Evolutionary conservation across 2,888 invertebrate species (phyloP), one percentile per base, ranked within the genome.

Genomic region (Punctoribates punctum): DNA sequence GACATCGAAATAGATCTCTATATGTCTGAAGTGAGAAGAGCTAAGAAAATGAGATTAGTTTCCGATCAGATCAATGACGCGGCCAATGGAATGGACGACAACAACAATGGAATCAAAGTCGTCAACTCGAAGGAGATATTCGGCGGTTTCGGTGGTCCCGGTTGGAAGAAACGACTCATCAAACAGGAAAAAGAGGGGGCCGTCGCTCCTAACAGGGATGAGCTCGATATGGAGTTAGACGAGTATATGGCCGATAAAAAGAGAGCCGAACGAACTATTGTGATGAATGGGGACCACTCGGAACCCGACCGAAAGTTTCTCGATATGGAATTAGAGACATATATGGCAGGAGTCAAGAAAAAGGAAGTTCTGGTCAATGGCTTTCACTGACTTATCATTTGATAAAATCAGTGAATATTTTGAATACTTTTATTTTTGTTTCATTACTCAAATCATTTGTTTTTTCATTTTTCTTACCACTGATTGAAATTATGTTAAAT

Each of bases 1-100:
- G 67, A 67, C 13, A 38, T 67, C 20, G 67, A 67, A n/a, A 38
- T 67, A 11, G 67, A 67, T n/a, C 25, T 67, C 15, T 67, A 67
- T 42, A 67, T 67, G 67, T 5, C 67, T 34, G 67, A 67, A 67
- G 42, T 67, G 29, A 62, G 29, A 20, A 62, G 5, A 15, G 29
- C 15, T 2, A 5, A 29, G 29, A 62, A 62, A 29, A 9, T 62
- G 27, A 27, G 17, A 5, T 29, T 62, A 29, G 62, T 29, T 4
- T 67, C 20, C 9, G 38, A 42, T 38, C 38, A 34, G 6, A 67
- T 67, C n/a, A 67, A 5, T 9, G 65, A 15, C n/a, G 38, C 25
- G 3, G 9, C 67, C 29, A 42, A 38, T 67, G 13, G 42, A 38
- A 9, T 2, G 5, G 67, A 34, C 4, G 34, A 62, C 27, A 23